A percentile compares a stretch with the other conserved stretches of the same genome.
These are phyloP conservation scores for Mico argentatus DNA, from an alignment of 2,797 vertebrate species.

Conservation along the genomic window DNA sequence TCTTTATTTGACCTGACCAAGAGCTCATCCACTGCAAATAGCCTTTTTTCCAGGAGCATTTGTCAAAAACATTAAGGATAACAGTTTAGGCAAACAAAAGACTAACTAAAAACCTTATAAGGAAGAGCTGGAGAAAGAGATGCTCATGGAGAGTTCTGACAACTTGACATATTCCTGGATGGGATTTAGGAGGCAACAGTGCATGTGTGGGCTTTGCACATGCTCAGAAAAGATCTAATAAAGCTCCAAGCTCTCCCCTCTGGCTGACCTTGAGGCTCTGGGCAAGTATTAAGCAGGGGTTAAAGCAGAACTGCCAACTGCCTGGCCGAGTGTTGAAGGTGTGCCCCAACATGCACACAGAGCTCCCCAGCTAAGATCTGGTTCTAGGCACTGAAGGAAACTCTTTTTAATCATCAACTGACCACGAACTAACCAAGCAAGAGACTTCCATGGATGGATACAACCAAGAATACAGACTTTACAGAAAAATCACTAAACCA, in stretches of 20 bases:
- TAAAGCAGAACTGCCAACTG: not conserved
- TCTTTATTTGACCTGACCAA: not conserved
- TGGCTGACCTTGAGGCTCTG: not conserved
- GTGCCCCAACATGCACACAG: not conserved
- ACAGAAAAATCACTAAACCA: not conserved
- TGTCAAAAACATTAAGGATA: not conserved
- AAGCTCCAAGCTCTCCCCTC: not conserved
- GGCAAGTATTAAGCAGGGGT: not conserved
- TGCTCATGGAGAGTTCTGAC: not conserved
- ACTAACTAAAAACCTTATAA: not conserved
- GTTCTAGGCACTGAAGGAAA: not conserved
- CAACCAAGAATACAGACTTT: not conserved
- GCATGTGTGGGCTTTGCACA: not conserved
- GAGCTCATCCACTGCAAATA: not conserved
- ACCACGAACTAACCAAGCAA: not conserved
- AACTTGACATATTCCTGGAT: not conserved
- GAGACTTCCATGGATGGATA: not conserved
- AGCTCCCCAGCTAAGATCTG: not conserved
- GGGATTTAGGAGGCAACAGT: not conserved
- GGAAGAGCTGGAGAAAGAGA: not conserved
- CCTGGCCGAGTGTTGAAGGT: not conserved
- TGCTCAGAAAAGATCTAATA: not conserved
- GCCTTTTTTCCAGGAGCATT: not conserved
- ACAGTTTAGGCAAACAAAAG: not conserved
- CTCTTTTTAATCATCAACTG: not conserved